These are phyloP conservation scores for Brotula barbata DNA, from an alignment of 2,797 vertebrate genomes.

Conservation along the genomic window DNA sequence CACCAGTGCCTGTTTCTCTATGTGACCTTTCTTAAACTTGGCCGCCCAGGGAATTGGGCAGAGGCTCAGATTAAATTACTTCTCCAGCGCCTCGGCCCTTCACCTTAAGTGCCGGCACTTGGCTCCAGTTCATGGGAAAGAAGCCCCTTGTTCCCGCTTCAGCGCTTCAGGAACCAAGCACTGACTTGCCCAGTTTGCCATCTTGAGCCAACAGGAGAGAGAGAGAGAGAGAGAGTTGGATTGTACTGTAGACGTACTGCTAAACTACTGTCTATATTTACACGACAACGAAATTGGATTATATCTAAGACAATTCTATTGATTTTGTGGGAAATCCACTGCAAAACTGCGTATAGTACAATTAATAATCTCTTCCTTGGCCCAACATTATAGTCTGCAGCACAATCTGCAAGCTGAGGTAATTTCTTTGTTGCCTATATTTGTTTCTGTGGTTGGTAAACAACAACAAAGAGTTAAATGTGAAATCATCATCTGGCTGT, in stretches of 20 bases:
- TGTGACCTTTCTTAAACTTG: slow-evolving; percentile 83
- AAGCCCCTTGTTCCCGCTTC: slow-evolving; percentile 69
- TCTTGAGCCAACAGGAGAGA: slow-evolving; percentile 52
- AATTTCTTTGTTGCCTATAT: slow-evolving; percentile 46
- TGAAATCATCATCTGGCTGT: slow-evolving; percentile 70
- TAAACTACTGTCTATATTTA: slow-evolving; percentile 7
- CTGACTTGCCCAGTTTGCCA: slow-evolving; percentile 66
- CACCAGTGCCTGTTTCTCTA: slow-evolving; percentile 73
- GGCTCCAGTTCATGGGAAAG: slow-evolving; percentile 77
- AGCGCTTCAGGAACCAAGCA: slow-evolving; percentile 63
- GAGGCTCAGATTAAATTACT: slow-evolving; percentile 84
- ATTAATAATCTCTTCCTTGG: neutral
- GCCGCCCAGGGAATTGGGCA: slow-evolving; percentile 81
- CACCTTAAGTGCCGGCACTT: slow-evolving; percentile 80
- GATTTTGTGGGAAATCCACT: neutral
- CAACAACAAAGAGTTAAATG: slow-evolving; percentile 70
- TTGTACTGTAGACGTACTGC: neutral
- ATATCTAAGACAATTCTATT: slow-evolving; percentile 5
- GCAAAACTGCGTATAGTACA: slow-evolving; percentile 6
- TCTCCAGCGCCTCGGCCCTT: slow-evolving; percentile 78
- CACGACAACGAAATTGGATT: slow-evolving; percentile 5
- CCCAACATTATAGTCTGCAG: slow-evolving; percentile 13
- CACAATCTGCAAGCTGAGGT: slow-evolving; percentile 23
- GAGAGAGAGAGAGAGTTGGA: slow-evolving; percentile 18
- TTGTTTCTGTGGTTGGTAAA: slow-evolving; percentile 60